Conservation (phyloP, 2,797 vertebrate genomes). For the Hapalemur alaotrensis region DNA sequence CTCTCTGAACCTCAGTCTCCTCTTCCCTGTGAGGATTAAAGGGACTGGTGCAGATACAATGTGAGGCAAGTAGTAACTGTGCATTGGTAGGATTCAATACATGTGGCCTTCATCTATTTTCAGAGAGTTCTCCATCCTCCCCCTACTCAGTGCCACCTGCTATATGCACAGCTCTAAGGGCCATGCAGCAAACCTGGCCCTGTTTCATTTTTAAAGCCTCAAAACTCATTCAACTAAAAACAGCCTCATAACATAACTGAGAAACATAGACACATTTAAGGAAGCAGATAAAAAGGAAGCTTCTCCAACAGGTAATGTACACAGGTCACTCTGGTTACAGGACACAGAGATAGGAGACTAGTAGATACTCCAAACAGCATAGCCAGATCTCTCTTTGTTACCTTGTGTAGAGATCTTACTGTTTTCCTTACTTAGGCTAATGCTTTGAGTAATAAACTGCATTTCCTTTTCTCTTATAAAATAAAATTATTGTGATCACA, state of each 20-base stretch:
- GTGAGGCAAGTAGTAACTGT: neutral
- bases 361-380: neutral
- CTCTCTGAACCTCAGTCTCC: neutral
- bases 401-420: neutral
- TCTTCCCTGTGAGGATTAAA: neutral
- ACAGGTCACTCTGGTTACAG: neutral
- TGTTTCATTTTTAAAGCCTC: conserved; percentile 19
- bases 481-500: neutral
- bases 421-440: neutral
- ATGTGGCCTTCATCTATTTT: neutral
- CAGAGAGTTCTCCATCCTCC: neutral
- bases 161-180: neutral
- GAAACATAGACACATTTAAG: neutral
- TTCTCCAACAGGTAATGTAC: neutral
- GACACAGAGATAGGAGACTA: neutral
- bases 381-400: neutral
- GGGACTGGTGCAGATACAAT: neutral
- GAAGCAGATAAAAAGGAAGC: conserved; percentile 13
- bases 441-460: neutral
- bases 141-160: neutral
- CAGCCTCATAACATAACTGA: neutral
- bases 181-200: neutral
- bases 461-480: neutral
- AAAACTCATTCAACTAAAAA: conserved; percentile 5
- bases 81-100: neutral